Percentiles rank a stretch among this genome's conserved stretches.
Evolutionary conservation across 2,113 vertebrate species (phyloP).

Genomic region (Lutjanus erythropterus): DNA sequence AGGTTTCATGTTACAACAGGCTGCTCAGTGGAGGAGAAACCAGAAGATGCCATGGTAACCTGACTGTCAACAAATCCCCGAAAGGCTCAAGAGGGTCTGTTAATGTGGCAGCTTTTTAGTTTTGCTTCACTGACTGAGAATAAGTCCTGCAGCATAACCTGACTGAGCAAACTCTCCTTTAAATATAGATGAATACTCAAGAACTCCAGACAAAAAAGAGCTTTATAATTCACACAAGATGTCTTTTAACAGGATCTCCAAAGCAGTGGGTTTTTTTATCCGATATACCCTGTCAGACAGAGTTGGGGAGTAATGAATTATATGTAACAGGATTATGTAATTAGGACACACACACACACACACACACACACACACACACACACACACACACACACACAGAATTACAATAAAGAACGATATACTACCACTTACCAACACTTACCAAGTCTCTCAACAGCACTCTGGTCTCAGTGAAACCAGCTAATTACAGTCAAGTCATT

Average conservation of each 20-base stretch:
- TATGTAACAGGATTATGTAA: too few relatives aligned
- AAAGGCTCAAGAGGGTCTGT: not conserved
- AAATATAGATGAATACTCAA: not conserved
- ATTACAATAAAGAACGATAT: too few relatives aligned
- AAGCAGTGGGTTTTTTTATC: not conserved
- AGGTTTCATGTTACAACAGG: conserved; percentile 65
- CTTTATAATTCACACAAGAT: not conserved
- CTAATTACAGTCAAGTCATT: too few relatives aligned
- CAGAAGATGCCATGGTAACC: conserved; percentile 19
- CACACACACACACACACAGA: too few relatives aligned
- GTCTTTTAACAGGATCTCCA: not conserved
- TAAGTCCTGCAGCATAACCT: not conserved
- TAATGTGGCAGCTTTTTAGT: not conserved
- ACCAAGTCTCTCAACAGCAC: too few relatives aligned
- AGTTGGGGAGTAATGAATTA: too few relatives aligned
- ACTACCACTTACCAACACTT: too few relatives aligned
- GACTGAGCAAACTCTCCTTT: not conserved
- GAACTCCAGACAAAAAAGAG: not conserved
- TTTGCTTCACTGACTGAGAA: not conserved
- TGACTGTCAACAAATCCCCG: conserved; percentile 7
- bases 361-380: too few relatives aligned
- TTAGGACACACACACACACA: too few relatives aligned
- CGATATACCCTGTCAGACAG: not conserved
- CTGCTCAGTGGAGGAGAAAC: conserved; percentile 17
- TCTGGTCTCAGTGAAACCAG: too few relatives aligned